These are phyloP conservation scores for Brachypterus glaber DNA, from an alignment of 2,888 invertebrate genomes.

Conservation along the genomic window DNA sequence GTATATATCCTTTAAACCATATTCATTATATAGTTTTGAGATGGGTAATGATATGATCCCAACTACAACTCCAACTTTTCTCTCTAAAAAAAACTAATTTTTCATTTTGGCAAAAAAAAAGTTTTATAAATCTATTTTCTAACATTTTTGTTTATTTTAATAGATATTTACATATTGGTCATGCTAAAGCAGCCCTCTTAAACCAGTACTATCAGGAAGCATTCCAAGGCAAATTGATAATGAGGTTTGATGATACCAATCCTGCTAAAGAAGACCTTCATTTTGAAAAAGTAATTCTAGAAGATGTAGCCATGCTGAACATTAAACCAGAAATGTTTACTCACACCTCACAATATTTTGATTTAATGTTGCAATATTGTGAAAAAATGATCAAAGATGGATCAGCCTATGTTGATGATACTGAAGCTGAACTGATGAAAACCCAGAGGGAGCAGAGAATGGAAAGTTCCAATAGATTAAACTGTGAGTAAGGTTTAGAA, in stretches of 20 bases:
- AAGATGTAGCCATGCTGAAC: constrained; percentile 84
- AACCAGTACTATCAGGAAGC: constrained; percentile 94
- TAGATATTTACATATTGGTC: constrained; percentile 91
- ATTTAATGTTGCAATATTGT: constrained; percentile 78
- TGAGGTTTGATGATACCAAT: constrained; percentile 99
- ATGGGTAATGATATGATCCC: too few species aligned
- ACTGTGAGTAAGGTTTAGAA: constrained; percentile 51
- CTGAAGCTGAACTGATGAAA: constrained; percentile 91
- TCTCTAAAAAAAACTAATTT: too few species aligned
- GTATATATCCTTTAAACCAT: too few species aligned
- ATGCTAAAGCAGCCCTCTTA: constrained; percentile 95
- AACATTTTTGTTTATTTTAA: constrained; percentile 17
- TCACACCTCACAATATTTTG: constrained; percentile 95
- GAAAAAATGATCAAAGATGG: constrained; percentile 76
- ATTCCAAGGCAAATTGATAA: constrained; percentile 89
- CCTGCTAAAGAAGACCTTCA: constrained; percentile 97
- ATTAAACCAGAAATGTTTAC: constrained; percentile 89
- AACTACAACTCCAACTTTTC: too few species aligned
- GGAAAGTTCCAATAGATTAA: constrained; percentile 76
- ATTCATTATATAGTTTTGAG: too few species aligned
- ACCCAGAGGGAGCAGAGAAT: constrained; percentile 80
- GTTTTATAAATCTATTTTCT: background rate
- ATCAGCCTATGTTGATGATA: constrained; percentile 96
- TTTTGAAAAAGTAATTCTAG: constrained; percentile 93
- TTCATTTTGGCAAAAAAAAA: too few species aligned